Evolutionary conservation across 2,888 invertebrate species (phyloP).

Genomic region (Drosophila paranaensis): DNA sequence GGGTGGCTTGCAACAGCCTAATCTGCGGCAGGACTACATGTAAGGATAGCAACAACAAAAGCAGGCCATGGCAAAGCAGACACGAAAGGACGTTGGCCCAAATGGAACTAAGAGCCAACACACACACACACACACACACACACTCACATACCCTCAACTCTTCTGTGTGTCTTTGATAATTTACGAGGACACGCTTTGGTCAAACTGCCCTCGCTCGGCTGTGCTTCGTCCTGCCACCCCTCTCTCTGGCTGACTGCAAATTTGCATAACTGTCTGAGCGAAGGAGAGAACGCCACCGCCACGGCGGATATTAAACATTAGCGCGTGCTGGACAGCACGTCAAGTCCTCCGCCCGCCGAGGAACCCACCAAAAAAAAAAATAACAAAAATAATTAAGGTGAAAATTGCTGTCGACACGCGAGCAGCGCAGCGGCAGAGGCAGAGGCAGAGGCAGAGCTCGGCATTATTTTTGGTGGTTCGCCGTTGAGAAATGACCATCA

Average conservation of each 20-base stretch:
- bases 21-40: constrained; percentile 39
- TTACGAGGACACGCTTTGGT: constrained; percentile 74
- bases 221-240: neutral
- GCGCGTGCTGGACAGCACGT: constrained; percentile 74
- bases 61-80: constrained; percentile 62
- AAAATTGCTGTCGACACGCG: constrained; percentile 80
- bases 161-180: constrained; percentile 59
- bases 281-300: constrained; percentile 16
- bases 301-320: constrained; percentile 77
- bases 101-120: constrained; percentile 56
- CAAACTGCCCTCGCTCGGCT: constrained; percentile 48
- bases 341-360: constrained; percentile 22
- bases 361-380: constrained; percentile 19
- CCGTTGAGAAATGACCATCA: constrained; percentile 68
- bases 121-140: constrained; percentile 33
- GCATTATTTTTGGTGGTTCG: constrained; percentile 33
- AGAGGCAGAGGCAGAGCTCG: constrained; percentile 6
- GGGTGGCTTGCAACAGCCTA: constrained; percentile 25
- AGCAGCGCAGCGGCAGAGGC: constrained; percentile 9
- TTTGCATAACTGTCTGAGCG: constrained; percentile 78
- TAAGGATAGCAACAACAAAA: neutral
- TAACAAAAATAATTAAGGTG: constrained; percentile 76
- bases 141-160: constrained; percentile 17
- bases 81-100: constrained; percentile 78
- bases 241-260: constrained; percentile 51